Percentiles rank a stretch among this genome's conserved stretches.
These are phyloP conservation scores for Calidris pygmaea DNA, from an alignment of 2,113 vertebrate genomes.

Conservation along the genomic window DNA sequence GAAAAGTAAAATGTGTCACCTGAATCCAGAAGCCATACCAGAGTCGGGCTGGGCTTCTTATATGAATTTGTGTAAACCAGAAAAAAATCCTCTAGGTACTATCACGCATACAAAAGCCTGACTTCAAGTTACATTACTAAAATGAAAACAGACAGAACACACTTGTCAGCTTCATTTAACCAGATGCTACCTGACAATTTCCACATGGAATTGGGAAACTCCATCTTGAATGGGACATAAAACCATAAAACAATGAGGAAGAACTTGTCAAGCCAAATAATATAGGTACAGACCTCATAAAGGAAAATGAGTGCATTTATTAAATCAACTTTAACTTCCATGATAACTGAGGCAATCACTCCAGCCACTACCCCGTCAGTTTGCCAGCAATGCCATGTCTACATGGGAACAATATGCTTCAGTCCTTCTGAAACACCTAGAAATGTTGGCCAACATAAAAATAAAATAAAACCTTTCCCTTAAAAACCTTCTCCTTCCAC, in stretches of 20 bases:
- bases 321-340: background rate
- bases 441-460: background rate
- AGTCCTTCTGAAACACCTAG: background rate
- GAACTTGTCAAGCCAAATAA: slow-evolving; percentile 11
- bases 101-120: background rate
- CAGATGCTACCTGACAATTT: slow-evolving; percentile 35
- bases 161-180: slow-evolving; percentile 21
- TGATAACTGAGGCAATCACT: background rate
- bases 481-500: background rate
- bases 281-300: background rate
- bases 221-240: background rate
- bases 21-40: background rate
- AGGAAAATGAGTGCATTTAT: background rate
- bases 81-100: background rate
- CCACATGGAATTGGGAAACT: background rate
- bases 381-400: background rate
- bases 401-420: background rate
- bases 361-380: background rate
- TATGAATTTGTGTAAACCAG: background rate
- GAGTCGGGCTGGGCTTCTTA: background rate
- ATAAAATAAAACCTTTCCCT: background rate
- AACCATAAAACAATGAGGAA: background rate
- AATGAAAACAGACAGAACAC: background rate
- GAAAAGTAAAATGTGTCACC: background rate
- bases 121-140: background rate